These are phyloP conservation scores for Patella vulgata DNA, from an alignment of 1,140 invertebrate species.

Conservation along the genomic window DNA sequence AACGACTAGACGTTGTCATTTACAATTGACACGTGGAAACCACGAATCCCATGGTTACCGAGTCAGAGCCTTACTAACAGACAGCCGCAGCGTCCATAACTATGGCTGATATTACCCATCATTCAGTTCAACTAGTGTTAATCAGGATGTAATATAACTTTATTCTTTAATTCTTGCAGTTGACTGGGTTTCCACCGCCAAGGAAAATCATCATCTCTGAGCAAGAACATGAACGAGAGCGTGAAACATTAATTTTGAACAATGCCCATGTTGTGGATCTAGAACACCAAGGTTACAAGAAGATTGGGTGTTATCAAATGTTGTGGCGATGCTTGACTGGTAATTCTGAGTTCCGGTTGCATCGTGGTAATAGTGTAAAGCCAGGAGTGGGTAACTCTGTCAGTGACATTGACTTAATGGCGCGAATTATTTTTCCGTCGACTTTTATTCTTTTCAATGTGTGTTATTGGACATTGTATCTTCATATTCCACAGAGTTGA, in stretches of 20 bases:
- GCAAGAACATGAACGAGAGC: slow-evolving; percentile 15
- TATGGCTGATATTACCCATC: no score
- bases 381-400: slow-evolving; percentile 52
- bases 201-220: slow-evolving; percentile 1
- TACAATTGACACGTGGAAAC: no score
- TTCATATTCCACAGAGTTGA: slow-evolving; percentile 34
- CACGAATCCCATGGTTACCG: no score
- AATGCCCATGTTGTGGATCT: slow-evolving; percentile 11
- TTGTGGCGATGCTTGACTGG: slow-evolving; percentile 53
- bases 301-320: slow-evolving; percentile 23
- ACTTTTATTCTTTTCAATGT: slow-evolving; percentile 68
- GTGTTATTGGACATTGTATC: slow-evolving; percentile 70
- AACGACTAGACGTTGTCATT: no score
- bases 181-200: background rate
- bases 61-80: no score
- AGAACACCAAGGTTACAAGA: slow-evolving; percentile 3
- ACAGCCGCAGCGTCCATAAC: no score
- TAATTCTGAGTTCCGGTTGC: slow-evolving; percentile 55
- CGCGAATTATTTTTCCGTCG: slow-evolving; percentile 69
- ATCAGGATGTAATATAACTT: no score
- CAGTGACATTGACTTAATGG: slow-evolving; percentile 70
- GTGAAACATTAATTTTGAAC: slow-evolving; percentile 19
- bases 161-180: slow-evolving; percentile 1
- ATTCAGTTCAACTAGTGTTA: no score
- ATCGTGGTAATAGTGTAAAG: slow-evolving; percentile 30